Evolutionary conservation across 2,113 vertebrate species (phyloP).

Genomic region (Ophiodon elongatus): DNA sequence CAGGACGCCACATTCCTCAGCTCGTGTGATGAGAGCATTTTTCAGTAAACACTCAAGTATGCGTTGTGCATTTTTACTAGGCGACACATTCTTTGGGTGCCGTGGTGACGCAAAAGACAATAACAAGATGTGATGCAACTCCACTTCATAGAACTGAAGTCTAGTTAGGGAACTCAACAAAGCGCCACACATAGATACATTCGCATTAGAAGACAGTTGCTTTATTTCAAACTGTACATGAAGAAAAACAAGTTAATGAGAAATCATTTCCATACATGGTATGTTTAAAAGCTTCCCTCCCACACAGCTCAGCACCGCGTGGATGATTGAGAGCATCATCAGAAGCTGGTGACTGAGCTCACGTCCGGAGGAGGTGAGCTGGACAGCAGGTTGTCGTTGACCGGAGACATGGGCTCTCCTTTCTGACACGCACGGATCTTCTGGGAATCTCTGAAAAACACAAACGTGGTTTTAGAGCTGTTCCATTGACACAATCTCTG

Average conservation of each 20-base stretch:
- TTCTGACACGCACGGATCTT: constrained; percentile 84
- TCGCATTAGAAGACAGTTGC: neutral
- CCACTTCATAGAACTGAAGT: neutral
- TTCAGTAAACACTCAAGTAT: constrained; percentile 49
- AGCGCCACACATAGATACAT: neutral
- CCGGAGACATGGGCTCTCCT: constrained; percentile 86
- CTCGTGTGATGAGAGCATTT: constrained; percentile 9
- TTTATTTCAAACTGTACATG: constrained; percentile 65
- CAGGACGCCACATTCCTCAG: constrained; percentile 20
- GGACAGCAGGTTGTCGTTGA: constrained; percentile 86
- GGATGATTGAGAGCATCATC: constrained; percentile 1
- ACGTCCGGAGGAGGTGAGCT: constrained; percentile 83
- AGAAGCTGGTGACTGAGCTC: constrained; percentile 72
- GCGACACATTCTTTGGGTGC: constrained; percentile 33
- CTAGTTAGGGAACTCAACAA: neutral
- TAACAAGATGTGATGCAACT: neutral
- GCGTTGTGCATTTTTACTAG: constrained; percentile 24
- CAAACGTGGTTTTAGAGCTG: neutral
- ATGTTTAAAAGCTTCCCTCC: constrained; percentile 57
- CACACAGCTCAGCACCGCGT: neutral
- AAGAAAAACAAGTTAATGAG: constrained; percentile 30
- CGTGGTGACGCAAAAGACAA: neutral
- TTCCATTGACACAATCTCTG: neutral
- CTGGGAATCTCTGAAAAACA: constrained; percentile 84
- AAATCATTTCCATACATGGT: constrained; percentile 72